Conservation (phyloP, 2,888 invertebrate species). For the Marronus borbonicus region DNA sequence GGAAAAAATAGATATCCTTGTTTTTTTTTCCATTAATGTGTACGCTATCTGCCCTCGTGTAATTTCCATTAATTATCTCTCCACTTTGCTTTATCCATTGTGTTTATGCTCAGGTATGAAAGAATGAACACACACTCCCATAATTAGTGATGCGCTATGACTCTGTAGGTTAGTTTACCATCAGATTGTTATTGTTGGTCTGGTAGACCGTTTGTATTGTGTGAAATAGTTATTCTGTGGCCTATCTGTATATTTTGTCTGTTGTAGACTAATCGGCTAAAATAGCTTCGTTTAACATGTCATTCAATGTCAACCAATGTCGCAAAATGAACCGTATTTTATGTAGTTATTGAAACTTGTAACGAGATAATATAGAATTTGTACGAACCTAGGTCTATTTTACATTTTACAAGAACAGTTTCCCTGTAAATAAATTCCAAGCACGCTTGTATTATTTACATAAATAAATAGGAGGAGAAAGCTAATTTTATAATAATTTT, state of each 20-base stretch:
- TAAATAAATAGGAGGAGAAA: conserved; percentile 17
- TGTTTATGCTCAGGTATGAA: conserved; percentile 27
- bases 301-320: too few species aligned
- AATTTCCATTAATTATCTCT: conserved; percentile 34
- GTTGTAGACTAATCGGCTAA: too few species aligned
- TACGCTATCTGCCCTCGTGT: conserved; percentile 27
- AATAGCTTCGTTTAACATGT: too few species aligned
- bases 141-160: conserved; percentile 29
- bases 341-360: too few species aligned
- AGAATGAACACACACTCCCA: conserved; percentile 24
- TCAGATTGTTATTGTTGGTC: conserved; percentile 18
- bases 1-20: too few species aligned
- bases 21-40: conserved; percentile 15
- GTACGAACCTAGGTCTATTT: neutral
- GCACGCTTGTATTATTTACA: conserved; percentile 7
- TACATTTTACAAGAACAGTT: neutral
- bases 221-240: neutral
- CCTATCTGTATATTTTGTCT: too few species aligned
- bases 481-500: conserved; percentile 14
- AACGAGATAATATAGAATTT: too few species aligned
- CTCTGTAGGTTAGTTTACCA: conserved; percentile 40
- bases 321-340: too few species aligned
- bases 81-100: conserved; percentile 29
- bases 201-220: conserved; percentile 23
- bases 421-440: conserved; percentile 3